Percentiles rank a stretch among this genome's conserved stretches.
Evolutionary conservation across 2,888 invertebrate species (phyloP).

Genomic region (Amphipyra tragopoginis): DNA sequence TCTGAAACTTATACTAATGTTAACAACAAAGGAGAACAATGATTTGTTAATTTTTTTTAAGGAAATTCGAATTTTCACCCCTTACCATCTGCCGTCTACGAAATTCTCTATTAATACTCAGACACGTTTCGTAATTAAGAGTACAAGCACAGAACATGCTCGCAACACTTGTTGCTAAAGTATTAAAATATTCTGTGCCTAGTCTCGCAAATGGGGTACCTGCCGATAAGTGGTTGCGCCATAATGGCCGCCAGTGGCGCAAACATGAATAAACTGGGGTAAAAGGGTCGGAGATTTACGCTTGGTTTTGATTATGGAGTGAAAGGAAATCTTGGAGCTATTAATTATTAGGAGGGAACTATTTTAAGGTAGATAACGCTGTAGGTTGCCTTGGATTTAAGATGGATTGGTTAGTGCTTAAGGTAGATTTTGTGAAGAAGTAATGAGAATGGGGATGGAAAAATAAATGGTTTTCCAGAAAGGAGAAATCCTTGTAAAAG

Average conservation of each 20-base stretch:
- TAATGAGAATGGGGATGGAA: too few relatives aligned
- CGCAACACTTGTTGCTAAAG: conserved; percentile 38
- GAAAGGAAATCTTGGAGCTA: conserved; percentile 16
- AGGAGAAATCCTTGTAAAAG: too few relatives aligned
- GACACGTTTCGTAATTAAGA: not conserved
- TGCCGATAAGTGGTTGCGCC: conserved; percentile 48
- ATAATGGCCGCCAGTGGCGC: conserved; percentile 40
- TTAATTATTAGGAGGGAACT: conserved; percentile 24
- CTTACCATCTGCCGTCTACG: not conserved
- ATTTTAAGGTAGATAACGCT: conserved; percentile 16
- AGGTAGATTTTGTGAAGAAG: too few relatives aligned
- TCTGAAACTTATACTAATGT: too few relatives aligned
- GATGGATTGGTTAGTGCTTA: too few relatives aligned
- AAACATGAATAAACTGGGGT: conserved; percentile 41
- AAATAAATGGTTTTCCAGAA: too few relatives aligned
- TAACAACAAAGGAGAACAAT: too few relatives aligned
- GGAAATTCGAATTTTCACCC: too few relatives aligned
- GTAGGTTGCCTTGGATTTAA: conserved; percentile 11
- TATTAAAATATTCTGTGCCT: conserved; percentile 55
- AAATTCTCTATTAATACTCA: conserved; percentile 13
- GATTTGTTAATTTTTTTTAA: too few relatives aligned
- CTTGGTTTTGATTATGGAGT: conserved; percentile 25
- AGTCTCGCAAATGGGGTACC: conserved; percentile 44
- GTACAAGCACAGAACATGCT: conserved; percentile 20
- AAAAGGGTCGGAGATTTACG: conserved; percentile 29